Conservation (phyloP, 2,888 invertebrate species). For the Hirtodrosophila alboralis region DNA sequence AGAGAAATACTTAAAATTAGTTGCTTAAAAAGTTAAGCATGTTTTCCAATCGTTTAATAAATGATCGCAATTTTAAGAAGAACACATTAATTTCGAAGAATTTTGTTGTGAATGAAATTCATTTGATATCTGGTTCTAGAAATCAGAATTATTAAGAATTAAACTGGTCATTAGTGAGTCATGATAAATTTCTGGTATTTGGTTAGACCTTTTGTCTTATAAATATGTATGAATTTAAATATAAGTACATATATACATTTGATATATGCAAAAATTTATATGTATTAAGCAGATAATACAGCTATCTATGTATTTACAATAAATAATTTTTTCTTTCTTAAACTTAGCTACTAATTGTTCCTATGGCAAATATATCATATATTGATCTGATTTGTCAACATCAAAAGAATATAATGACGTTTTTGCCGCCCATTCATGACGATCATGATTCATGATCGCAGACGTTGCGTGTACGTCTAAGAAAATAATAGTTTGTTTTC, state of each 20-base stretch:
- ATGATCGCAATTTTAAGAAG: neutral
- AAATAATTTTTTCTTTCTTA: too few species aligned
- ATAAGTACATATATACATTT: neutral
- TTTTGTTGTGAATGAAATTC: slow-evolving; percentile 17
- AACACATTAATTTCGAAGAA: slow-evolving; percentile 6
- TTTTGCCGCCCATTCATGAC: too few species aligned
- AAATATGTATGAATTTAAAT: neutral
- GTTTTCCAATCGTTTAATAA: neutral
- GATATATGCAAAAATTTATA: too few species aligned
- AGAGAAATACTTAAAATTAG: neutral
- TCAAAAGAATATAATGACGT: too few species aligned
- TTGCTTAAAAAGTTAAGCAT: neutral
- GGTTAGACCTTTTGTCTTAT: neutral
- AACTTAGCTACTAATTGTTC: too few species aligned
- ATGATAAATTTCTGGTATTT: slow-evolving; percentile 3
- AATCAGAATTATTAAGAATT: slow-evolving; percentile 4
- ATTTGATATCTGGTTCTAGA: neutral
- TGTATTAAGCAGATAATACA: too few species aligned
- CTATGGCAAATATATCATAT: too few species aligned
- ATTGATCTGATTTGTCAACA: too few species aligned
- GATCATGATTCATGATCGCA: too few species aligned
- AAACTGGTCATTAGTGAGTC: neutral
- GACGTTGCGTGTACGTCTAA: too few species aligned
- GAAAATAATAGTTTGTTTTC: too few species aligned
- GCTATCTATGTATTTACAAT: too few species aligned